Percentiles rank a stretch among this genome's conserved stretches.
Conservation (phyloP, 53 echinoderm and acorn worm species). For the Hippasteria phrygiana region DNA sequence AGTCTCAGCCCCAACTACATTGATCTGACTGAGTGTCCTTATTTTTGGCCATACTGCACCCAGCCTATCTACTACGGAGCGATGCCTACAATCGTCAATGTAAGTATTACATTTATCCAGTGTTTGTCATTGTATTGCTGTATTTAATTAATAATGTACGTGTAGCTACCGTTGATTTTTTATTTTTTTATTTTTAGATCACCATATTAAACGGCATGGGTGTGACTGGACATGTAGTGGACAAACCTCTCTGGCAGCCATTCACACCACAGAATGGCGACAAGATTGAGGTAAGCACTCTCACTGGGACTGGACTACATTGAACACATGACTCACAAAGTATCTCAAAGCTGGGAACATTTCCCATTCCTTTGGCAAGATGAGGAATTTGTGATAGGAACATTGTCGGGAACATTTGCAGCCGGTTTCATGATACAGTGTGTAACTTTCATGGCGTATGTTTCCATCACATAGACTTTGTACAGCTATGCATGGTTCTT, state of each 20-base stretch:
- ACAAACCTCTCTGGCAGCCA: slow-evolving; percentile 97
- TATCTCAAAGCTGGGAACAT: no score
- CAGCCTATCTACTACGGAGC: slow-evolving; percentile 97
- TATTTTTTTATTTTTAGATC: slow-evolving; percentile 68
- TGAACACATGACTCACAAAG: no score
- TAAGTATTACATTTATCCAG: slow-evolving; percentile 59
- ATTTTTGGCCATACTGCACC: slow-evolving; percentile 99
- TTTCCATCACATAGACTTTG: no score
- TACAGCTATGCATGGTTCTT: no score
- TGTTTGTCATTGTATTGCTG: background rate
- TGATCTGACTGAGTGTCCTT: slow-evolving; percentile 98
- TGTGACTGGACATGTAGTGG: slow-evolving; percentile 91
- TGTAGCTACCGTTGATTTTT: background rate
- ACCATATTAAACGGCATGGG: slow-evolving; percentile 99
- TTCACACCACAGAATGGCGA: slow-evolving; percentile 97
- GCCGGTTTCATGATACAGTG: no score
- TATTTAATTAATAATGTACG: background rate
- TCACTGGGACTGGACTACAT: background rate
- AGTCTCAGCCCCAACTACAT: slow-evolving; percentile 98
- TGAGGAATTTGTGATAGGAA: no score
- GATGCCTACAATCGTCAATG: slow-evolving; percentile 96
- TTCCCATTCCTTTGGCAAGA: no score
- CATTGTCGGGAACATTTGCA: no score
- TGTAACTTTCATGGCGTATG: no score
- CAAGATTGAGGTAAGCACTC: slow-evolving; percentile 97